Percentiles rank a stretch among this genome's conserved stretches.
These are phyloP conservation scores for Aphelocoma californica DNA, from an alignment of 2,797 vertebrate genomes.

Conservation along the genomic window DNA sequence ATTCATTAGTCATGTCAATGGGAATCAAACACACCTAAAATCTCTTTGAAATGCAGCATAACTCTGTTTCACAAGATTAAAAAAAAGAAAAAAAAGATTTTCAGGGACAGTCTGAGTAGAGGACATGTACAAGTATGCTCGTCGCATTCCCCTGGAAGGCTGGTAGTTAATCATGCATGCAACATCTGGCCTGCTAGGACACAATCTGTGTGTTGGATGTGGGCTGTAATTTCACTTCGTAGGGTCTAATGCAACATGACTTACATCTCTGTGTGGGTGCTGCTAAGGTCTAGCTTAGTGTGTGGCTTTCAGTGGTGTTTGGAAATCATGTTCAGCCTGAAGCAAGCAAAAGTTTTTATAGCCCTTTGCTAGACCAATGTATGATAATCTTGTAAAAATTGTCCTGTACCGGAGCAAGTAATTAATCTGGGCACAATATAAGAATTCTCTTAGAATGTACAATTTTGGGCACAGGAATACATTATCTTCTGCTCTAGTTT, in stretches of 20 bases:
- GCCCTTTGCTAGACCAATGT: background rate
- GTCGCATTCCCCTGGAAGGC: background rate
- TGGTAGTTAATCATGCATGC: background rate
- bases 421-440: background rate
- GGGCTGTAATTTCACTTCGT: background rate
- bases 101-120: background rate
- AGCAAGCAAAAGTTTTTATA: background rate
- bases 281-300: background rate
- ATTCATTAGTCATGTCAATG: background rate
- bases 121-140: background rate
- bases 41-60: background rate
- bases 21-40: background rate
- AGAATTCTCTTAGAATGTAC: background rate
- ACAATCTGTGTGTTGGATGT: slow-evolving; percentile 2
- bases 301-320: background rate
- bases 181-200: slow-evolving; percentile 23
- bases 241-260: slow-evolving; percentile 1
- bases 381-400: background rate
- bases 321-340: background rate
- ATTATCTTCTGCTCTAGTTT: background rate
- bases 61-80: background rate
- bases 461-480: background rate
- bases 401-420: background rate
- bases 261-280: background rate
- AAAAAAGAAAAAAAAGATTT: background rate